phyloP scores from a whole-genome alignment of 2,888 invertebrate species.

The Polylopha cassiicola region DNA sequence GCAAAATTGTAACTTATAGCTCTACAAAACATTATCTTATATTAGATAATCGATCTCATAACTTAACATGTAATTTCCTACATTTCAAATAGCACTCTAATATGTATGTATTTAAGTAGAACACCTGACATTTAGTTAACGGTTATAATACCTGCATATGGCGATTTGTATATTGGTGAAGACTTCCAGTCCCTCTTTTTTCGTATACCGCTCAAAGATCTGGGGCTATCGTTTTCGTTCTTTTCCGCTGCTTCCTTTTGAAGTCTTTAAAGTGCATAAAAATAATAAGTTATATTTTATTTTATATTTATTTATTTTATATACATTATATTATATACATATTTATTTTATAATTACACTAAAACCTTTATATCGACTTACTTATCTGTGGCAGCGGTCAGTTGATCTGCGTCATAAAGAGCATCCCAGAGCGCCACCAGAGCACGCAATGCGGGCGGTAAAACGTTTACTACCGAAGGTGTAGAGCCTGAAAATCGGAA shows the following conservation, averaged over 20 bases:
- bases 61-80: too few species aligned
- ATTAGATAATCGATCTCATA: too few species aligned
- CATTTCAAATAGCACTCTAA: too few species aligned
- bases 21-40: constrained; percentile 32
- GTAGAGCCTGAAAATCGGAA: constrained; percentile 26
- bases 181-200: constrained; percentile 50
- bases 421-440: constrained; percentile 95
- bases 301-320: too few species aligned
- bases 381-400: constrained; percentile 59
- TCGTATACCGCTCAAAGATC: constrained; percentile 35
- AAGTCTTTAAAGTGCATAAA: constrained; percentile 35
- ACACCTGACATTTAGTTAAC: too few species aligned
- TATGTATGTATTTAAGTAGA: too few species aligned
- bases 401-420: constrained; percentile 75
- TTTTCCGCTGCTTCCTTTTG: constrained; percentile 42
- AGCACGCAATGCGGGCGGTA: constrained; percentile 92
- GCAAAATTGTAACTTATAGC: too few species aligned
- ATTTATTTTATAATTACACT: too few species aligned
- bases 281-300: constrained; percentile 8
- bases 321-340: too few species aligned
- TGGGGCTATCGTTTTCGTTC: constrained; percentile 47
- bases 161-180: constrained; percentile 35
- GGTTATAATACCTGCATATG: constrained; percentile 43
- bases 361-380: too few species aligned
- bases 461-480: constrained; percentile 80